Percentiles rank a stretch among this genome's conserved stretches.
phyloP scores from a whole-genome alignment of 1,140 invertebrate species.

The Plectrocnemia conspersa region DNA sequence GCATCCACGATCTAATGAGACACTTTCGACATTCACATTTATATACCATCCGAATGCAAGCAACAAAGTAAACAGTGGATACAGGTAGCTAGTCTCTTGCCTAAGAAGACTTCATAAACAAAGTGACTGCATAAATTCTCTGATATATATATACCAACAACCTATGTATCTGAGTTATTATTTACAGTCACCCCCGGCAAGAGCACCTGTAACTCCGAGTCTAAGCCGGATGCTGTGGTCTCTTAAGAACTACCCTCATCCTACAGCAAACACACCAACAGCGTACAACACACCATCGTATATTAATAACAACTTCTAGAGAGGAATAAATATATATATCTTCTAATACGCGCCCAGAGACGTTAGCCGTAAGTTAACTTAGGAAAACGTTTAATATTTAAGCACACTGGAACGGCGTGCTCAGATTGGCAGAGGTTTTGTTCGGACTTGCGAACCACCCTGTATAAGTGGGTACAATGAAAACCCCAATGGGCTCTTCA shows the following conservation, averaged over 20 bases:
- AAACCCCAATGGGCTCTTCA: no score
- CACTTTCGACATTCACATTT: no score
- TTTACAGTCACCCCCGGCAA: constrained; percentile 19
- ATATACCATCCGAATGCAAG: neutral
- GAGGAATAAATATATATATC: constrained; percentile 24
- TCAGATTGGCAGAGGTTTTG: neutral
- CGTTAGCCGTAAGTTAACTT: constrained; percentile 22
- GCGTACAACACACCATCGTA: neutral
- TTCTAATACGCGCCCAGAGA: constrained; percentile 8
- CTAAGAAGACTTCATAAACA: constrained; percentile 22
- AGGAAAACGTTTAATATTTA: constrained; percentile 25
- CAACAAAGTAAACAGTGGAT: neutral
- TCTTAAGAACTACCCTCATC: constrained; percentile 5
- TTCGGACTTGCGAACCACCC: no score
- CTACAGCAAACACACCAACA: neutral
- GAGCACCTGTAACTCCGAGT: constrained; percentile 10
- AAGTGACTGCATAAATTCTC: constrained; percentile 26
- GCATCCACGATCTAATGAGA: no score
- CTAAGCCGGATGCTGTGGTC: constrained; percentile 26
- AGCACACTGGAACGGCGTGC: constrained; percentile 6
- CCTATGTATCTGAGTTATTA: constrained; percentile 16
- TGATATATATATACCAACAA: neutral
- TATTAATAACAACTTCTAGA: neutral
- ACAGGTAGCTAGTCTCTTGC: constrained; percentile 15
- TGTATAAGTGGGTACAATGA: no score